phyloP scores from a whole-genome alignment of 2,797 vertebrate species.

The Silurus lanzhouensis region DNA sequence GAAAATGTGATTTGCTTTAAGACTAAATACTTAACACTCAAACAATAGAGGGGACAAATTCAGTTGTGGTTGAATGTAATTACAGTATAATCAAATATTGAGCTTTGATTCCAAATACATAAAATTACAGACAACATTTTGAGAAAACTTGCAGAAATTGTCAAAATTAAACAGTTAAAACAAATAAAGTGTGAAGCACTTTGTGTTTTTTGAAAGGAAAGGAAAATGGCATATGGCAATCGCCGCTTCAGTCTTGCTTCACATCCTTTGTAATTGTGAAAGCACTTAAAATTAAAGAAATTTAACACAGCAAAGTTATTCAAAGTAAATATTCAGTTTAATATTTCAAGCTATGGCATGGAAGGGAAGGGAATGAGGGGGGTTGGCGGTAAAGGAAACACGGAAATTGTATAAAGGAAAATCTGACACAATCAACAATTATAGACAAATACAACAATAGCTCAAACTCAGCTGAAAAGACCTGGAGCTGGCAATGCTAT shows the following conservation, averaged over 20 bases:
- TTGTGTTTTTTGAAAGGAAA: neutral
- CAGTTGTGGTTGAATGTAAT: neutral
- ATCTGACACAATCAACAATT: no score
- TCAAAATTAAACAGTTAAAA: neutral
- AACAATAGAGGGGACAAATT: no score
- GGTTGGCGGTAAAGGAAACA: no score
- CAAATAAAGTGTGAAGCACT: neutral
- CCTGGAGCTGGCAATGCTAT: neutral
- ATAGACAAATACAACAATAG: neutral
- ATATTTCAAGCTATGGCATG: neutral
- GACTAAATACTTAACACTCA: neutral
- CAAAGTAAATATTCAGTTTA: neutral
- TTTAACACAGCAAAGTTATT: neutral
- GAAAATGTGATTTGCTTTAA: neutral
- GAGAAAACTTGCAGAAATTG: neutral
- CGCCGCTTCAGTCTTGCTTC: neutral
- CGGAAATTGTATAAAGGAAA: no score
- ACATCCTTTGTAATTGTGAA: neutral
- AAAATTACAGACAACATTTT: neutral
- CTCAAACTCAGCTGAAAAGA: neutral
- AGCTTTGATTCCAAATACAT: neutral
- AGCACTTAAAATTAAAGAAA: neutral
- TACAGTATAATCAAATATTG: neutral
- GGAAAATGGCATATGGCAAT: neutral
- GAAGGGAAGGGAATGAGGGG: no score